These are phyloP conservation scores for Pomacea maculata DNA, from an alignment of 1,140 invertebrate genomes.

Conservation along the genomic window DNA sequence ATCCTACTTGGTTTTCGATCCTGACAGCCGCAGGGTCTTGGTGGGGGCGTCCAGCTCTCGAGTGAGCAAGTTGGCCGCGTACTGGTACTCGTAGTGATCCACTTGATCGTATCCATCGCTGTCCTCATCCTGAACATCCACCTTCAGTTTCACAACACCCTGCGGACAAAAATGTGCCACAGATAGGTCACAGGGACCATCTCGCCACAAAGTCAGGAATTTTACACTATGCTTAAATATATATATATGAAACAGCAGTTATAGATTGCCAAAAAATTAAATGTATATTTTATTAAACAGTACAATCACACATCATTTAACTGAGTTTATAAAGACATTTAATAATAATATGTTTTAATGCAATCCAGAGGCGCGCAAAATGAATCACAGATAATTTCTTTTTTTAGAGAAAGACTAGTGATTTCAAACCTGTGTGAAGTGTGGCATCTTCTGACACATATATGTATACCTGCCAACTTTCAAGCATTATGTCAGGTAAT, in stretches of 20 bases:
- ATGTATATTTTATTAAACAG: too few species aligned
- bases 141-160: conserved; percentile 46
- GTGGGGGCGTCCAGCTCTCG: conserved; percentile 35
- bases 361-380: too few species aligned
- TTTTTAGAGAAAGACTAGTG: too few species aligned
- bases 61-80: conserved; percentile 24
- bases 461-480: not conserved
- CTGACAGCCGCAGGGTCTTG: conserved; percentile 33
- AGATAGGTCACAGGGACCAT: not conserved
- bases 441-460: not conserved
- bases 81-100: conserved; percentile 47
- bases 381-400: too few species aligned
- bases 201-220: too few species aligned
- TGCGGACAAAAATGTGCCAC: conserved; percentile 13
- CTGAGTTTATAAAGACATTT: too few species aligned
- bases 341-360: too few species aligned
- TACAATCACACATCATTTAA: too few species aligned
- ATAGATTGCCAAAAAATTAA: too few species aligned
- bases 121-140: conserved; percentile 42
- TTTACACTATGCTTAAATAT: too few species aligned
- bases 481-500: not conserved
- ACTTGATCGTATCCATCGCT: conserved; percentile 35
- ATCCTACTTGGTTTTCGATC: conserved; percentile 35
- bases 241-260: too few species aligned
- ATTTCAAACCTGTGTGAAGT: not conserved